Conservation (phyloP, 2,888 invertebrate genomes). For the Zaprionus obscuricornis region DNA sequence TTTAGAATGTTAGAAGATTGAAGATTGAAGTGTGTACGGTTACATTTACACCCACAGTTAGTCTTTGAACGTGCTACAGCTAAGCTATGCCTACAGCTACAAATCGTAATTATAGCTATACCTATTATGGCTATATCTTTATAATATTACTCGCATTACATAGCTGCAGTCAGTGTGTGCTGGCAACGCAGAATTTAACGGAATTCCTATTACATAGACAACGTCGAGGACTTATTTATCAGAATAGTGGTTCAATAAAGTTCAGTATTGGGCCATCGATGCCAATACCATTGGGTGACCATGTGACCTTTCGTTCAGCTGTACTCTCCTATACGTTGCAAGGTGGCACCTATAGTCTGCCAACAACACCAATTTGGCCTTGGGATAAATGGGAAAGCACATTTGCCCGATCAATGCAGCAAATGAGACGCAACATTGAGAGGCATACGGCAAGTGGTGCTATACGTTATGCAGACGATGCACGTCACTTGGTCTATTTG, state of each 20-base stretch:
- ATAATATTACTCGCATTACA: constrained; percentile 9
- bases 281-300: constrained; percentile 75
- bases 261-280: constrained; percentile 71
- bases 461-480: constrained; percentile 69
- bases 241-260: constrained; percentile 62
- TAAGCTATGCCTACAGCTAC: constrained; percentile 36
- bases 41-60: constrained; percentile 40
- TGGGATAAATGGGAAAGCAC: constrained; percentile 81
- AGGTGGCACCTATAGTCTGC: constrained; percentile 73
- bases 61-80: constrained; percentile 22
- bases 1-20: constrained; percentile 25
- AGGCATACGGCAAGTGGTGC: constrained; percentile 47
- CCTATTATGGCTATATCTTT: too few species aligned
- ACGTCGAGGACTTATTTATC: constrained; percentile 60
- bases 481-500: constrained; percentile 75
- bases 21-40: not conserved
- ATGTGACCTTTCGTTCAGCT: constrained; percentile 74
- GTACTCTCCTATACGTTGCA: constrained; percentile 77
- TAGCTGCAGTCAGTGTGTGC: not conserved
- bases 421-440: constrained; percentile 58
- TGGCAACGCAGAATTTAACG: constrained; percentile 48
- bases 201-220: constrained; percentile 60
- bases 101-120: constrained; percentile 10
- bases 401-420: constrained; percentile 68
- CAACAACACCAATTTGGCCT: constrained; percentile 72